Conservation (phyloP, 2,888 invertebrate genomes). For the Catocala nupta region DNA sequence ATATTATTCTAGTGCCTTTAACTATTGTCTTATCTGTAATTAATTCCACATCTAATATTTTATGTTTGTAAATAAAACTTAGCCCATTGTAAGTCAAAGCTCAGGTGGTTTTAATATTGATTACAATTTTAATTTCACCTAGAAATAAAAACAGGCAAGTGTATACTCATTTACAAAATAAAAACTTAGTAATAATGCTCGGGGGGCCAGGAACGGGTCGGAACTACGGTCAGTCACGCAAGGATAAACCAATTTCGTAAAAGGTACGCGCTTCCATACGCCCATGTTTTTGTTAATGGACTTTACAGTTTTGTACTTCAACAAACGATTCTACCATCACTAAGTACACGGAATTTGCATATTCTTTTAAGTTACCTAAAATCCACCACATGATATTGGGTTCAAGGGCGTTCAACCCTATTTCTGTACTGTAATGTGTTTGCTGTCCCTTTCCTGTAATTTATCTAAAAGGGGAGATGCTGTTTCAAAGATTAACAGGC, state of each 20-base stretch:
- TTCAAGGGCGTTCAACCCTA: constrained; percentile 56
- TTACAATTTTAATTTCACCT: too few species aligned
- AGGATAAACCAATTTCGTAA: constrained; percentile 49
- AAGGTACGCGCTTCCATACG: constrained; percentile 27
- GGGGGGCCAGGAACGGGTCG: constrained; percentile 39
- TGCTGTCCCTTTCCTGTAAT: constrained; percentile 54
- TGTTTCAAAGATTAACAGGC: constrained; percentile 48
- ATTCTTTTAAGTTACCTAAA: constrained; percentile 26
- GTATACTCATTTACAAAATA: constrained; percentile 23
- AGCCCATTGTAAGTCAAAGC: too few species aligned
- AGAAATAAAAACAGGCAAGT: too few species aligned
- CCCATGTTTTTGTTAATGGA: constrained; percentile 43
- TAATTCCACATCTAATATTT: too few species aligned
- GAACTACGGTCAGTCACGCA: constrained; percentile 61
- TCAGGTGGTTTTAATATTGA: too few species aligned
- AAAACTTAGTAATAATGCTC: constrained; percentile 31
- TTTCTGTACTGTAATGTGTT: constrained; percentile 44
- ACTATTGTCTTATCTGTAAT: too few species aligned
- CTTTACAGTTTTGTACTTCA: constrained; percentile 28
- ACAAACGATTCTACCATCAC: constrained; percentile 7
- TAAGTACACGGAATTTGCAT: constrained; percentile 26
- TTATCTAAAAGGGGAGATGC: constrained; percentile 58
- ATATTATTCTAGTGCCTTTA: too few species aligned
- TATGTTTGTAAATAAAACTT: too few species aligned
- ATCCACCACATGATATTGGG: constrained; percentile 21